A percentile compares a stretch with the other conserved stretches of the same genome.
Evolutionary conservation across 2,797 vertebrate genomes (phyloP).

Genomic region (Choloepus didactylus): DNA sequence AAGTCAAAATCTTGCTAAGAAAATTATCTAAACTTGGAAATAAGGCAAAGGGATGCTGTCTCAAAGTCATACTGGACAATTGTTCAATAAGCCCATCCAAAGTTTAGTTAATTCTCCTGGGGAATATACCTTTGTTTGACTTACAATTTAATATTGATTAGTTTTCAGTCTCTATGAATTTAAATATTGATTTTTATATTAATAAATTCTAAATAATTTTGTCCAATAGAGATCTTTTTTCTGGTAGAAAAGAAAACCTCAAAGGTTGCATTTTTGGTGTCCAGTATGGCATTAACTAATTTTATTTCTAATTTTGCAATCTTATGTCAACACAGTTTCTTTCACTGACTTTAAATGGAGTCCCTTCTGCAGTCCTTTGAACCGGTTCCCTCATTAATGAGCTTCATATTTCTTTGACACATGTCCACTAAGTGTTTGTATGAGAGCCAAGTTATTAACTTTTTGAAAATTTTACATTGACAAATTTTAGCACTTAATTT

Average conservation of each 20-base stretch:
- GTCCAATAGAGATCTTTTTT: neutral
- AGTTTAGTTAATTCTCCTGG: neutral
- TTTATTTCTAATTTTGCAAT: neutral
- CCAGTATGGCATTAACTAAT: neutral
- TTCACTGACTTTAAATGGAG: neutral
- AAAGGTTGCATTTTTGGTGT: neutral
- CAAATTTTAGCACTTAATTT: neutral
- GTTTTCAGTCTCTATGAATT: neutral
- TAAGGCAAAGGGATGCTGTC: neutral
- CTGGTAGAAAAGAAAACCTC: neutral
- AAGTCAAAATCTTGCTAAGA: neutral
- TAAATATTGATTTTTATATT: neutral
- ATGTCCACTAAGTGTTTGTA: neutral
- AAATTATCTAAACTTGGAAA: neutral
- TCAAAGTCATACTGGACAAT: neutral
- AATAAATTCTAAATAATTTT: neutral
- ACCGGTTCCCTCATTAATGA: neutral
- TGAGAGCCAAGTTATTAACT: neutral
- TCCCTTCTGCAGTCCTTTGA: neutral
- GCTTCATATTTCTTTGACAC: neutral
- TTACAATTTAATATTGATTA: slow-evolving; percentile 4
- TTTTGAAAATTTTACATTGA: neutral
- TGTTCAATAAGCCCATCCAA: neutral
- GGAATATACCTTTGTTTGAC: neutral
- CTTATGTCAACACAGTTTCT: neutral